Evolutionary conservation across 2,113 vertebrate species (phyloP), one percentile per base, ranked within the genome.

Genomic region (Meles meles): DNA sequence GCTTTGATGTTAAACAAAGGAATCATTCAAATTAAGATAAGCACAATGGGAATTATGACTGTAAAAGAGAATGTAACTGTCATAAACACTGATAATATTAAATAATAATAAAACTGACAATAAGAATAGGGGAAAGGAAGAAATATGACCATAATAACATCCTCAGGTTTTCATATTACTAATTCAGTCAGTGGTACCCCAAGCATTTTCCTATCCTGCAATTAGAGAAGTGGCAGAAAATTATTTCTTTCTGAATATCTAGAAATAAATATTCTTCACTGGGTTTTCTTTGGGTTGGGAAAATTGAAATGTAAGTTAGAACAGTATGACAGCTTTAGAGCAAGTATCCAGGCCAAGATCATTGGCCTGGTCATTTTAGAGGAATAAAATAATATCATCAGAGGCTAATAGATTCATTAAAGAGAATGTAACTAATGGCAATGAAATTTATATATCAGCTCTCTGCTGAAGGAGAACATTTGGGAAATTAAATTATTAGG

Each of bases 21-120:
- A 90, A 61, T 74, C 67, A 93, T 76, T 81, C 21, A 82, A 79
- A 93, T 80, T 63, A 77, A 94, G 59, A 85, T 61, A 93, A 90
- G 10, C 49, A 12, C 42, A 34, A 21, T 90, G 25, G 34, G 12
- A 82, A 61, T 57, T 63, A n/a, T 27, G 5, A 7, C 14, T 79
- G 15, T 4, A 69, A 91, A 61, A 79, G 27, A 57, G 20, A 71
- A 20, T 37, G 13, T 63, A 79, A 87, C 25, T 71, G 11, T 69
- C 81, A 63, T 82, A 63, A 83, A 91, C 61, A 52, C 69, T 29
- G 18, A 63, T 86, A 76, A 67, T 52, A 61, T 71, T 29, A 88
- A 71, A 74, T 72, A 93, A 59, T 74, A 89, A 88, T 74, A 39
- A 77, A 94, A 20, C 55, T 91, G 63, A 47, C n/a, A 88, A 91